These are phyloP conservation scores for Pandemis heparana DNA, from an alignment of 2,888 invertebrate genomes.

Conservation along the genomic window DNA sequence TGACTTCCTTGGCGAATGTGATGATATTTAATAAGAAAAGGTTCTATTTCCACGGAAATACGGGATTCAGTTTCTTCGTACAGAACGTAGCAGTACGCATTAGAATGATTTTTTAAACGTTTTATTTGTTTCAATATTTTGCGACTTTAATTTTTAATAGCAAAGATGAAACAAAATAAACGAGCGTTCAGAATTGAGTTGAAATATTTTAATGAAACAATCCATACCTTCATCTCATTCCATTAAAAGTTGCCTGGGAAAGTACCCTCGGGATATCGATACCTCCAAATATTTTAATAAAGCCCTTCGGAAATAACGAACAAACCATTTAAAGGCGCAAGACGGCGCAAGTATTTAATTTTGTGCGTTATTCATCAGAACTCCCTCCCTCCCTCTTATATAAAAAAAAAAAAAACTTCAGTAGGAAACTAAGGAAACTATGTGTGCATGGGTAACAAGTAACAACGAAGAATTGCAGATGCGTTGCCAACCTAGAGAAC, in stretches of 20 bases:
- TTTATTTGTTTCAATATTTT: too few relatives aligned
- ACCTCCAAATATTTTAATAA: slow-evolving; percentile 21
- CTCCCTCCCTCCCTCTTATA: too few relatives aligned
- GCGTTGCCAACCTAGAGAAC: too few relatives aligned
- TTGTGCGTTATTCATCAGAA: not conserved
- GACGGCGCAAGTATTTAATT: slow-evolving; percentile 27
- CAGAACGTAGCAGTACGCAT: too few relatives aligned
- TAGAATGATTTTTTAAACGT: too few relatives aligned
- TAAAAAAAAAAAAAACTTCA: too few relatives aligned
- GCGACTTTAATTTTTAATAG: not conserved
- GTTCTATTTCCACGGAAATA: too few relatives aligned
- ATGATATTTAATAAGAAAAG: too few relatives aligned
- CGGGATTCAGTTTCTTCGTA: too few relatives aligned
- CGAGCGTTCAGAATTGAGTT: not conserved
- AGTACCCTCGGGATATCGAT: slow-evolving; percentile 9
- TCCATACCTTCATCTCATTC: slow-evolving; percentile 8
- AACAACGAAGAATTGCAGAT: too few relatives aligned
- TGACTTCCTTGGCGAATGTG: too few relatives aligned
- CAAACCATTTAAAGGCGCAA: slow-evolving; percentile 21
- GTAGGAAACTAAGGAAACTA: not conserved
- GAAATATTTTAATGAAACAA: not conserved
- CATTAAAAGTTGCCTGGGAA: slow-evolving; percentile 19
- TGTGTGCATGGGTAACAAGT: too few relatives aligned
- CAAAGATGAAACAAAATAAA: not conserved
- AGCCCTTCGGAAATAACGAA: slow-evolving; percentile 12